phyloP scores from a whole-genome alignment of 2,888 invertebrate genomes.

The Cephus nigrinus region DNA sequence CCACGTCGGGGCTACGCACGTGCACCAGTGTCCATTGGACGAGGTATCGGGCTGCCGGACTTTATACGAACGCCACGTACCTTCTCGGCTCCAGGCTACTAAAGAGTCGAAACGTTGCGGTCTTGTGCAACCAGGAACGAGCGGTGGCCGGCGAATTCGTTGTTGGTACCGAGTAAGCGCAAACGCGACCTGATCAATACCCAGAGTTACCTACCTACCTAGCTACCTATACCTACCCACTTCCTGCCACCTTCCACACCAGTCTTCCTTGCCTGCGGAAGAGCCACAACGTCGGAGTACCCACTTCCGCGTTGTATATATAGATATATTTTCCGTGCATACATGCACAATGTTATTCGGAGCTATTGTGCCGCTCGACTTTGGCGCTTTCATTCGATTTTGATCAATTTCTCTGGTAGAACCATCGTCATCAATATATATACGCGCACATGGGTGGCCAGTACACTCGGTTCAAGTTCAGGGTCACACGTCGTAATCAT shows the following conservation, averaged over 20 bases:
- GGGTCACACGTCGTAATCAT: conserved; percentile 21
- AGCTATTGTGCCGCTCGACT: too few species aligned
- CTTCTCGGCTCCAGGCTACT: background rate
- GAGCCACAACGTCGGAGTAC: background rate
- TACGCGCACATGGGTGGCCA: background rate
- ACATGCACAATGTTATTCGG: background rate
- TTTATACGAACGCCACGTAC: background rate
- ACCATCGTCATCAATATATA: background rate
- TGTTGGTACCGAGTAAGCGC: conserved; percentile 38
- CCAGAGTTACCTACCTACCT: conserved; percentile 33
- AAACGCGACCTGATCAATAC: conserved; percentile 46
- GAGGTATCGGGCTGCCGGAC: background rate
- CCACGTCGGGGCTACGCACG: background rate
- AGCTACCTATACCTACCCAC: conserved; percentile 11
- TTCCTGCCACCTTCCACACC: background rate
- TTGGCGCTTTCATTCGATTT: too few species aligned
- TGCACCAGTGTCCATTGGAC: background rate
- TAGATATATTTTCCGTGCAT: background rate
- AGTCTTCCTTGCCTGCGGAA: background rate
- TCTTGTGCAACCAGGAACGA: background rate
- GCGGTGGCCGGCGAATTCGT: conserved; percentile 29
- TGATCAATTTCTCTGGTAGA: too few species aligned
- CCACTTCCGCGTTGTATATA: background rate
- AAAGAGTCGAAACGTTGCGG: conserved; percentile 18
- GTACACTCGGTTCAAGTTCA: conserved; percentile 39